Evolutionary conservation across 23 tunicate species (phyloP).

Genomic region (Trididemnum miniatum): DNA sequence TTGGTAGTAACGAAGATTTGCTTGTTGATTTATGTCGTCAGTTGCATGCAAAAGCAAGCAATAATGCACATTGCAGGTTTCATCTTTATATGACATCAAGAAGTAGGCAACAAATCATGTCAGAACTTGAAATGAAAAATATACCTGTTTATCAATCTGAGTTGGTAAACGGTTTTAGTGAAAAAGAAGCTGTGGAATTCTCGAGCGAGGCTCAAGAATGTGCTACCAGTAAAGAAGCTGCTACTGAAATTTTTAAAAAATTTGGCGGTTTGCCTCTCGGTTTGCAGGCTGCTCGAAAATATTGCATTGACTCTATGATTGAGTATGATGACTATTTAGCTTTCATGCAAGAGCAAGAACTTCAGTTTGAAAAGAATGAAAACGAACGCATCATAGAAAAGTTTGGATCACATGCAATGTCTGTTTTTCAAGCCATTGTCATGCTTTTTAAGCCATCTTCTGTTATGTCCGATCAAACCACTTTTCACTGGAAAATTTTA

Average conservation of each 20-base stretch:
- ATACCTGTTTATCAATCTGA: neutral
- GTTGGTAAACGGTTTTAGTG: slow-evolving; percentile 15
- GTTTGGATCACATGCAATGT: neutral
- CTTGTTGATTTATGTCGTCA: neutral
- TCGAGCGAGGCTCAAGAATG: neutral
- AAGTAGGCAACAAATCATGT: neutral
- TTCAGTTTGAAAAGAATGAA: neutral
- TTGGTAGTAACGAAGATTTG: neutral
- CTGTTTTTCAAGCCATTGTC: slow-evolving; percentile 31
- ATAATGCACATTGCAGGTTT: neutral
- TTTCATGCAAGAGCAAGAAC: neutral
- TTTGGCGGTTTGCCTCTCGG: slow-evolving; percentile 39
- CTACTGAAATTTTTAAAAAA: neutral
- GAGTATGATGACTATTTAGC: slow-evolving; percentile 8
- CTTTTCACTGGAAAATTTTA: slow-evolving; percentile 17
- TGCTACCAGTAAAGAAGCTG: neutral
- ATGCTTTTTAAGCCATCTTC: slow-evolving; percentile 7
- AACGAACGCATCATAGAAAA: neutral
- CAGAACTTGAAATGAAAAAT: neutral
- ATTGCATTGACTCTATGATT: slow-evolving; percentile 18
- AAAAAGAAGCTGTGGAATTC: slow-evolving; percentile 7
- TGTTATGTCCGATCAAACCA: neutral
- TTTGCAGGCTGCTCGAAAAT: slow-evolving; percentile 11
- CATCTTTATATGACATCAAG: slow-evolving; percentile 28
- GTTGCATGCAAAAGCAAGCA: neutral